Evolutionary conservation across 53 echinoderm and acorn worm species (phyloP).

Genomic region (Henricia sp.): DNA sequence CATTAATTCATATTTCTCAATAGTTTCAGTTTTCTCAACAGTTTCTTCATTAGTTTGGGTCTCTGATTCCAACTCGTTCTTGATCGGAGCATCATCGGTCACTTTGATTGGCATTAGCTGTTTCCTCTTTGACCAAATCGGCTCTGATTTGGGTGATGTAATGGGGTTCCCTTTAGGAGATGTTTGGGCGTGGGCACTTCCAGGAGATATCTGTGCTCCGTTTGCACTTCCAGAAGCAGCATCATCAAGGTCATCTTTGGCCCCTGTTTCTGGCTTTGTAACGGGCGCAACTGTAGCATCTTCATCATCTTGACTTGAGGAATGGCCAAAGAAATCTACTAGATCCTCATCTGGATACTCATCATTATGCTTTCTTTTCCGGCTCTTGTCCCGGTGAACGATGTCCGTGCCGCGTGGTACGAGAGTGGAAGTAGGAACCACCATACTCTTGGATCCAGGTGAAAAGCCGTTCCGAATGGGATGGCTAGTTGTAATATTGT

Average conservation of each 20-base stretch:
- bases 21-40: conserved; percentile 1
- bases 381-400: conserved; percentile 29
- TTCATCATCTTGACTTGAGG: conserved; percentile 28
- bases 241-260: conserved; percentile 22
- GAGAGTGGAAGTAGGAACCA: conserved; percentile 34
- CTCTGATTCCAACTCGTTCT: neutral
- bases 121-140: conserved; percentile 43
- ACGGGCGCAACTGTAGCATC: conserved; percentile 29
- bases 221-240: conserved; percentile 31
- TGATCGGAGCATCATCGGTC: neutral
- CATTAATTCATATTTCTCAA: neutral
- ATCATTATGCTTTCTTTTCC: conserved; percentile 5
- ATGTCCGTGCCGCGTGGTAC: conserved; percentile 44
- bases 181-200: conserved; percentile 44
- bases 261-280: neutral
- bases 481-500: conserved; percentile 2
- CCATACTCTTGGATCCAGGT: conserved; percentile 29
- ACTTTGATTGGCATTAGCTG: conserved; percentile 10
- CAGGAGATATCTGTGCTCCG: conserved; percentile 39
- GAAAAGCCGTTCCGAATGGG: conserved; percentile 50
- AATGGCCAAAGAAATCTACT: conserved; percentile 88
- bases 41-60: neutral
- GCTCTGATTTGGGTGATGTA: conserved; percentile 17
- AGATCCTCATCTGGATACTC: conserved; percentile 64
- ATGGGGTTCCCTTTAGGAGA: conserved; percentile 5